Base-by-base conservation (phyloP, 2,888 invertebrate species). In the Corbicula japonica region DNA sequence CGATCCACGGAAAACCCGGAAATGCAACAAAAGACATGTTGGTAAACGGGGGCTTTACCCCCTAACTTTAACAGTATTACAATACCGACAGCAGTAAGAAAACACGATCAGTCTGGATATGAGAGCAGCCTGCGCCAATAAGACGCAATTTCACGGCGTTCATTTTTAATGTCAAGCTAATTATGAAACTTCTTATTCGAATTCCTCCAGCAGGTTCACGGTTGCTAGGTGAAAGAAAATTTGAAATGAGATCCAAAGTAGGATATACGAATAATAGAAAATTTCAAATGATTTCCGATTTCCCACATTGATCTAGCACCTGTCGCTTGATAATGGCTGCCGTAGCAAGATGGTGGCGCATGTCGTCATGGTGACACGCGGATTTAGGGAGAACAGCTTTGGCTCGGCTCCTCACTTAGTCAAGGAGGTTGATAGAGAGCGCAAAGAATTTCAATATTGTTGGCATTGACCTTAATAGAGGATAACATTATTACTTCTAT, bases 391-490 rank as follows among this genome's bases (percentile, higher is more conserved):
- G 8, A 35, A 34, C 6, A 34, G 21, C 32, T 10, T 50, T 52
- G 52, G 26, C 54, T 34, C 26, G 8, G 3, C 38, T 35, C 21
- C 10, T 6, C n/a, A n/a, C 35, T 38, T 15, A 38, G 10, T 54
- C 54, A 38, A 30, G 52, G 54, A 35, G 30, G 54, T 41, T n/a
- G 8, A 6, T 12, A 21, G 28, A 41, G 41, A 12, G 30, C 35
- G 32, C 26, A n/a, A 66, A 54, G 66, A 66, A 66, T 66, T 52
- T 66, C 30, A 30, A 66, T 30, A 32, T 34, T n/a, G 12, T 28
- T 28, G 38, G 18, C 18, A 6, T 23, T 50, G 10, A 50, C 28
- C 10, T 50, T 23, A 50, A 8, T 8, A 50, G 23, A 48, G 48
- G 26, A 48, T 34, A 21, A 34, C 44, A 48, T 18, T 56, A n/a